Percentiles rank a stretch among this genome's conserved stretches.
phyloP scores from a whole-genome alignment of 2,113 vertebrate species.

The Microtus richardsoni region DNA sequence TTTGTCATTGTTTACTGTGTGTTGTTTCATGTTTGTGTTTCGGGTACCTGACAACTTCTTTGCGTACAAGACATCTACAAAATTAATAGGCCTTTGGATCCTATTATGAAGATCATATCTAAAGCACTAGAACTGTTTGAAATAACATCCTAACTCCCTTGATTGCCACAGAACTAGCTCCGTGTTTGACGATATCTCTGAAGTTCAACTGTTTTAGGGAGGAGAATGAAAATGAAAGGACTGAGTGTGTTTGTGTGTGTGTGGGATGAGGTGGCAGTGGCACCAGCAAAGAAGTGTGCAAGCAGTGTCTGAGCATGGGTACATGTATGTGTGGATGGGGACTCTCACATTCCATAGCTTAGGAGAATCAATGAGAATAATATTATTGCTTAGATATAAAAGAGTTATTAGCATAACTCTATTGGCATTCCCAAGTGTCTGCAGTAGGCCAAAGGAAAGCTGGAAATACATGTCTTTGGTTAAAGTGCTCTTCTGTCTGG shows the following conservation, averaged over 20 bases:
- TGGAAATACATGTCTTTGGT: not conserved
- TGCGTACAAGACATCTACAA: not conserved
- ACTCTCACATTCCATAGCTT: not conserved
- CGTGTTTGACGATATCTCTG: not conserved
- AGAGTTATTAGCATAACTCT: not conserved
- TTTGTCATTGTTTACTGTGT: not conserved
- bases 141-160: not conserved
- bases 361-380: not conserved
- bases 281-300: not conserved
- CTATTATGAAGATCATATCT: not conserved
- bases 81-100: not conserved
- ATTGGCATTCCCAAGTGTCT: not conserved
- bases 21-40: constrained; percentile 31
- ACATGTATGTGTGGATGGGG: not conserved
- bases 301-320: not conserved
- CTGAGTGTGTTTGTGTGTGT: not conserved
- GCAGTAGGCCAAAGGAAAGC: not conserved
- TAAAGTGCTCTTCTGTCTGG: not conserved
- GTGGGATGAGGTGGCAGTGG: not conserved
- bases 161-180: not conserved
- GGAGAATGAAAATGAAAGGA: not conserved
- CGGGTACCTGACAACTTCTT: not conserved
- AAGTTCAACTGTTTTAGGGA: not conserved
- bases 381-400: not conserved
- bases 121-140: not conserved